Conservation (phyloP, 2,888 invertebrate genomes). For the Troides aeacus region DNA sequence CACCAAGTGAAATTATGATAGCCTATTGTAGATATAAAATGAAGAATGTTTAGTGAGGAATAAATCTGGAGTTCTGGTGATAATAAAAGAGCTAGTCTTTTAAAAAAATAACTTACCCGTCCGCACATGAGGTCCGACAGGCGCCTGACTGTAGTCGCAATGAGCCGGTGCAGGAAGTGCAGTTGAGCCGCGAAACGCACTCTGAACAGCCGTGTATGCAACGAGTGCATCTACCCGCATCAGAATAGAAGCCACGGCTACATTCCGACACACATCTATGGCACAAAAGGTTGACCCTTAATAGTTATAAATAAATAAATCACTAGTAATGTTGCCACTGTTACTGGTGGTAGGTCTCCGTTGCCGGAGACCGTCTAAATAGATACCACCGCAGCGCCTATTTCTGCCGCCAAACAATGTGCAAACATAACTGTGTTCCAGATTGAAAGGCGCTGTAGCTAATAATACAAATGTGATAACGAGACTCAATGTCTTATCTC, state of each 20-base stretch:
- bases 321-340: not conserved
- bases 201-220: slow-evolving; percentile 89
- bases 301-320: not conserved
- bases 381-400: too few species aligned
- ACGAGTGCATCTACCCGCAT: slow-evolving; percentile 86
- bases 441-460: too few species aligned
- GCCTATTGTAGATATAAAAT: too few species aligned
- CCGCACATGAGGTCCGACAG: slow-evolving; percentile 89
- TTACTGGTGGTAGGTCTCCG: not conserved
- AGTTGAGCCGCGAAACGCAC: slow-evolving; percentile 89
- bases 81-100: too few species aligned
- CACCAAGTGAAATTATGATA: too few species aligned
- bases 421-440: too few species aligned
- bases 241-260: slow-evolving; percentile 86
- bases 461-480: too few species aligned
- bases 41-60: too few species aligned
- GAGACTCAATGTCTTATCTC: too few species aligned
- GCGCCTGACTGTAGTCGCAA: slow-evolving; percentile 90
- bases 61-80: too few species aligned
- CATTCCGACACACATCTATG: slow-evolving; percentile 87
- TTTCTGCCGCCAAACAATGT: too few species aligned
- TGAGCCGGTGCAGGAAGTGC: slow-evolving; percentile 88
- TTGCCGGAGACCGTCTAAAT: too few species aligned
- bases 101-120: slow-evolving; percentile 50
- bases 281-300: not conserved